phyloP scores from a whole-genome alignment of 2,113 vertebrate species.

The Datnioides undecimradiatus region DNA sequence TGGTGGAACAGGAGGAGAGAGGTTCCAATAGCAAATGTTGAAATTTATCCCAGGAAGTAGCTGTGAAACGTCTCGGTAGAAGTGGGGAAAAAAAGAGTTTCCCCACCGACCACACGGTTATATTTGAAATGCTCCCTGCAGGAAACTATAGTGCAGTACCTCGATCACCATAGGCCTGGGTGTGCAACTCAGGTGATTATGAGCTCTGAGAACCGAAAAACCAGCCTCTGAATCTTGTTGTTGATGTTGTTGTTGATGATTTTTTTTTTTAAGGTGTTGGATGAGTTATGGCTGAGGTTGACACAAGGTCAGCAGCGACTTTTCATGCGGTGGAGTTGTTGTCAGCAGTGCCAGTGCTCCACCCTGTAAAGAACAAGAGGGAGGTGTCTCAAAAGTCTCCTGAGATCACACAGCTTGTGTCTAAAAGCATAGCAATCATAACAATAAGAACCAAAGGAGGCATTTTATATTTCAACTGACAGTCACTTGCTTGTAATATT shows the following conservation, averaged over 20 bases:
- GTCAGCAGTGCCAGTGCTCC: slow-evolving; percentile 8
- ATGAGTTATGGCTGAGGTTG: slow-evolving; percentile 38
- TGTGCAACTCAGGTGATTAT: not conserved
- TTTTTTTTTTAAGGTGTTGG: slow-evolving; percentile 22
- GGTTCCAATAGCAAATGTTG: too few relatives aligned
- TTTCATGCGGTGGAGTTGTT: not conserved
- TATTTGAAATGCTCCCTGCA: not conserved
- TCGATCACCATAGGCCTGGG: not conserved
- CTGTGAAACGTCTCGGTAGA: not conserved
- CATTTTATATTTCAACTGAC: not conserved
- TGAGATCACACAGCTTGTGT: not conserved
- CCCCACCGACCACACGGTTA: not conserved
- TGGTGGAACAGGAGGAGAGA: not conserved
- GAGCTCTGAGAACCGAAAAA: not conserved
- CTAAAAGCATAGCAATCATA: too few relatives aligned
- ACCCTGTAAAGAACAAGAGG: slow-evolving; percentile 14
- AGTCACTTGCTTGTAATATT: not conserved
- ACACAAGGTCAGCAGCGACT: slow-evolving; percentile 21
- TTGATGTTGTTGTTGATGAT: not conserved
- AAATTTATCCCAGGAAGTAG: not conserved
- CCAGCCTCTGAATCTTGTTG: not conserved
- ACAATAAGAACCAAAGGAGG: not conserved
- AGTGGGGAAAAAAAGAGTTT: not conserved
- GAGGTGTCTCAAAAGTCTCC: not conserved
- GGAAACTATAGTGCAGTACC: not conserved